Evolutionary conservation across 1,140 invertebrate genomes (phyloP).

Genomic region (Luehdorfia chinensis): DNA sequence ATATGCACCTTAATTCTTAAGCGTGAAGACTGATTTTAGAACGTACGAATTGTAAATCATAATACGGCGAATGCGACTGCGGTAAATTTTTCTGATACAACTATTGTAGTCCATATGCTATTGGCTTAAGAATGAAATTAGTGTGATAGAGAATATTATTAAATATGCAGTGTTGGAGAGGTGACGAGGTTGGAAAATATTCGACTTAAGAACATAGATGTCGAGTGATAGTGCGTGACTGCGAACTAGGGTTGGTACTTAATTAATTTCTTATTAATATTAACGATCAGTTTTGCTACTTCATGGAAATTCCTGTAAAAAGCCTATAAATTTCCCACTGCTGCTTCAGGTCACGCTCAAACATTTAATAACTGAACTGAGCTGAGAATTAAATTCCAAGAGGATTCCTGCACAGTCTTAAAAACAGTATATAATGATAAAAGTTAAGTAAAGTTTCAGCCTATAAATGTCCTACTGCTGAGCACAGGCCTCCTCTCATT

Average conservation of each 20-base stretch:
- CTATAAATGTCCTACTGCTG: no score
- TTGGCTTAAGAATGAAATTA: slow-evolving; percentile 19
- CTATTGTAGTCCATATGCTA: slow-evolving; percentile 4
- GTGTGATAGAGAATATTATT: background rate
- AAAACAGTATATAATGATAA: no score
- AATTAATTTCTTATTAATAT: background rate
- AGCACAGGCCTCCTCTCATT: no score
- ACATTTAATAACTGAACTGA: no score
- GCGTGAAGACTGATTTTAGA: slow-evolving; percentile 2
- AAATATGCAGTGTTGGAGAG: slow-evolving; percentile 19
- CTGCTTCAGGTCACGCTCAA: no score
- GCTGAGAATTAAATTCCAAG: no score
- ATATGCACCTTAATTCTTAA: background rate
- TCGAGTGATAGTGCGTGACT: slow-evolving; percentile 50
- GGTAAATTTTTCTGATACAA: slow-evolving; percentile 15
- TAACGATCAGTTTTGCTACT: no score
- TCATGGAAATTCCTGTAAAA: no score
- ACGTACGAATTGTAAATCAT: slow-evolving; percentile 1
- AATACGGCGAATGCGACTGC: slow-evolving; percentile 21
- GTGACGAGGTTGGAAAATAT: slow-evolving; percentile 59
- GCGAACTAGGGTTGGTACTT: background rate
- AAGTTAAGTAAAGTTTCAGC: no score
- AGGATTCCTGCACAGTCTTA: no score
- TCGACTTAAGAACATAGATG: slow-evolving; percentile 54
- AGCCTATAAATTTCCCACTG: no score